Conservation (phyloP, 2,113 vertebrate species). For the Hippoglossus stenolepis region DNA sequence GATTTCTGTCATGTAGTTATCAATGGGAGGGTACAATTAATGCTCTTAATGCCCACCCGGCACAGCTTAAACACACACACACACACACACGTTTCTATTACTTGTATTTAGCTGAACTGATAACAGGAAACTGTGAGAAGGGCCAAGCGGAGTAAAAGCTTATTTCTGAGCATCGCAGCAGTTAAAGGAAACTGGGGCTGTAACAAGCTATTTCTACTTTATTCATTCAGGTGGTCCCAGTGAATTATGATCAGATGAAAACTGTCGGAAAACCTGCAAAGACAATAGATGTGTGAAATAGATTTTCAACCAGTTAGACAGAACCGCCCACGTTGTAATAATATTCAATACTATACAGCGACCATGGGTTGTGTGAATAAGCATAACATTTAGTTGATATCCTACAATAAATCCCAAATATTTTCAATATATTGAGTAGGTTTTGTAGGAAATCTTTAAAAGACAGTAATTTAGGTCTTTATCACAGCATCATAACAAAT, state of each 20-base stretch:
- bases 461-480: no score
- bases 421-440: not conserved
- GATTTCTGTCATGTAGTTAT: conserved; percentile 76
- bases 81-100: conserved; percentile 15
- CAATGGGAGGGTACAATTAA: conserved; percentile 70
- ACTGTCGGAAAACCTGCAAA: no score
- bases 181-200: not conserved
- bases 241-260: no score
- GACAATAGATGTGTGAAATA: no score
- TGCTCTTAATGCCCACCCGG: conserved; percentile 51
- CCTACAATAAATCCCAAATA: not conserved
- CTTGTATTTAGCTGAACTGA: conserved; percentile 36
- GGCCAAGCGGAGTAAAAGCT: not conserved
- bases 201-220: not conserved
- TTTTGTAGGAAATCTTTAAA: no score
- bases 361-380: not conserved
- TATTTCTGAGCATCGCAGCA: not conserved
- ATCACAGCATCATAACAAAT: no score
- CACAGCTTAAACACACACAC: conserved; percentile 9
- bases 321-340: no score
- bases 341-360: no score
- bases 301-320: no score
- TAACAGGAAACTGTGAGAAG: conserved; percentile 2
- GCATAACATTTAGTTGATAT: not conserved
- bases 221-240: no score